Conservation (phyloP, 2,797 vertebrate genomes). For the Tiaroga cobitis region DNA sequence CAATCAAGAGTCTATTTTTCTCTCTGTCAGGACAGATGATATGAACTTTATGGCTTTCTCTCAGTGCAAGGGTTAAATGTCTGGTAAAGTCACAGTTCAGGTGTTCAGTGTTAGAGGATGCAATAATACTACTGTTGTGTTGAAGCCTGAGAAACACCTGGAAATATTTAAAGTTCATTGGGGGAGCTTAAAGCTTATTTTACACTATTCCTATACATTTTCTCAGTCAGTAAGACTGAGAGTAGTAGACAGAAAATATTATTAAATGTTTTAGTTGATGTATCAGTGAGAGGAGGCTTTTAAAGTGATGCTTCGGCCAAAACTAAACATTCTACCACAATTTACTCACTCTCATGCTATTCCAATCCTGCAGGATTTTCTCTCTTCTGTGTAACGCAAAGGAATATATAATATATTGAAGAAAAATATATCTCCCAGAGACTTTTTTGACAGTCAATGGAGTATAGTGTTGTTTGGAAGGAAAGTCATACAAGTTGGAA, state of each 20-base stretch:
- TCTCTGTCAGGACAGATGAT: not conserved
- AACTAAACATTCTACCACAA: not conserved
- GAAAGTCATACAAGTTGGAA: not conserved
- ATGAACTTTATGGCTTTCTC: not conserved
- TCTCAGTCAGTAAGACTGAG: not conserved
- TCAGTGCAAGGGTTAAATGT: slow-evolving; percentile 26
- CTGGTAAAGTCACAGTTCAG: slow-evolving; percentile 9
- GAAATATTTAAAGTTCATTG: slow-evolving; percentile 40
- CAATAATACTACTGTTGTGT: slow-evolving; percentile 31
- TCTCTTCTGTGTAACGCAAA: not conserved
- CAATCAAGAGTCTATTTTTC: not conserved
- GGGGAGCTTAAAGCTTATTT: not conserved
- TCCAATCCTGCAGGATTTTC: not conserved
- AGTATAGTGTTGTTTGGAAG: not conserved
- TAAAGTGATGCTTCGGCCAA: not conserved
- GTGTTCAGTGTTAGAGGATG: slow-evolving; percentile 31
- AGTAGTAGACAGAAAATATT: not conserved
- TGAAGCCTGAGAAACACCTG: slow-evolving; percentile 49
- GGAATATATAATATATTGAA: not conserved
- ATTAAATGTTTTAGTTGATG: not conserved
- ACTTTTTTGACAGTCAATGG: not conserved
- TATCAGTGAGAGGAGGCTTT: not conserved
- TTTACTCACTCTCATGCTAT: not conserved
- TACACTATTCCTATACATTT: not conserved
- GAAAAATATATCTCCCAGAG: no score